These are phyloP conservation scores for Ammodramus savannarum DNA, from an alignment of 2,113 vertebrate species.

Conservation along the genomic window DNA sequence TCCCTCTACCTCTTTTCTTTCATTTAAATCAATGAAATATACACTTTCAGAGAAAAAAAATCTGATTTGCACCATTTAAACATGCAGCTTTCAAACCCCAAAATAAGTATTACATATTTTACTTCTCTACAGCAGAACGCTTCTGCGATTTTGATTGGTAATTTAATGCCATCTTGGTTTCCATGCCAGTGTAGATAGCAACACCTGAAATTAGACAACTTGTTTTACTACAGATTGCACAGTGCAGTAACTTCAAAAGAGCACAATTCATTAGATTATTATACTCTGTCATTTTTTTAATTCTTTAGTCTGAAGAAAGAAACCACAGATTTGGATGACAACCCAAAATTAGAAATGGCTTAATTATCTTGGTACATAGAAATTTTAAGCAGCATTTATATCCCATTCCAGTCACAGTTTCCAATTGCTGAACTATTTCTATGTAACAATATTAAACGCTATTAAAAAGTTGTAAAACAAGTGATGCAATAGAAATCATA, in stretches of 20 bases:
- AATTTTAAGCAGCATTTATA: not conserved
- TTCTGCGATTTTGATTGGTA: conserved; percentile 98
- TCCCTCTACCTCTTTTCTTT: not conserved
- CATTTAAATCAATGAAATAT: not conserved
- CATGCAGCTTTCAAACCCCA: not conserved
- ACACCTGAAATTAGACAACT: conserved; percentile 77
- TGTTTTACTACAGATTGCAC: not conserved
- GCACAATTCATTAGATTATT: not conserved
- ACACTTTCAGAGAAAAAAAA: not conserved
- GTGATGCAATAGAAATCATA: not conserved
- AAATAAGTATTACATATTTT: conserved; percentile 45
- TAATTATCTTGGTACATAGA: not conserved
- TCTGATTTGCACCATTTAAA: not conserved
- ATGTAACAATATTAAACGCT: not conserved
- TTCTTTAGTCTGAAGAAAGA: not conserved
- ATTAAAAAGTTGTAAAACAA: not conserved
- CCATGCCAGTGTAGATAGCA: conserved; percentile 98
- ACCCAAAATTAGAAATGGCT: not conserved
- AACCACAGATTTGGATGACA: not conserved
- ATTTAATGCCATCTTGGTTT: conserved; percentile 98
- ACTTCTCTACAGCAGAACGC: conserved; percentile 99
- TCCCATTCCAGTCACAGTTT: not conserved
- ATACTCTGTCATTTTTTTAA: not conserved
- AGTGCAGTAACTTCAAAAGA: not conserved
- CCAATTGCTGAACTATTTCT: not conserved